Percentiles rank a stretch among this genome's conserved stretches.
These are phyloP conservation scores for Liodrosophila aerea DNA, from an alignment of 2,888 invertebrate genomes.

Conservation along the genomic window DNA sequence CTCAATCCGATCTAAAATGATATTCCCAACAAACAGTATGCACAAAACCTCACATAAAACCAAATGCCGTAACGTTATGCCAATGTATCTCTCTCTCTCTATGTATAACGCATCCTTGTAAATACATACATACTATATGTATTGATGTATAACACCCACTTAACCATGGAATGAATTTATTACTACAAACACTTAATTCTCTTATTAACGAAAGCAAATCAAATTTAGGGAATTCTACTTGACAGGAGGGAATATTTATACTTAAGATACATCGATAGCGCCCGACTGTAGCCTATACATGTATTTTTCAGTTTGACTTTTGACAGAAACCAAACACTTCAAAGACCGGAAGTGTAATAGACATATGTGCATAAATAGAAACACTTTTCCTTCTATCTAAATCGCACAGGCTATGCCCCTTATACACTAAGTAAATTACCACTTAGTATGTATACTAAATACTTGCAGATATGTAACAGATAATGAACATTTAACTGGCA, in stretches of 20 bases:
- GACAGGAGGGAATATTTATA: not conserved
- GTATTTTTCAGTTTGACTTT: too few relatives aligned
- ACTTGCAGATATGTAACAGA: too few relatives aligned
- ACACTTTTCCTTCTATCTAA: too few relatives aligned
- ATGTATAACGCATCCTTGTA: slow-evolving; percentile 30
- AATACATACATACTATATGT: slow-evolving; percentile 11
- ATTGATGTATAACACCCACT: not conserved
- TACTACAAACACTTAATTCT: not conserved
- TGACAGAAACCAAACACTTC: too few relatives aligned
- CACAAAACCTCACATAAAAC: slow-evolving; percentile 38
- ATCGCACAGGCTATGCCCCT: too few relatives aligned
- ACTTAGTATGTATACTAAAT: too few relatives aligned
- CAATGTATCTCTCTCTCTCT: slow-evolving; percentile 37
- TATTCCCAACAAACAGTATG: slow-evolving; percentile 37
- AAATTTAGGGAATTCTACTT: slow-evolving; percentile 1
- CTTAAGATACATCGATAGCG: too few relatives aligned
- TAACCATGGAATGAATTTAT: slow-evolving; percentile 7
- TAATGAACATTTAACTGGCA: slow-evolving; percentile 53
- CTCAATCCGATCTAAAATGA: slow-evolving; percentile 23
- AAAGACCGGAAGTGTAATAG: too few relatives aligned
- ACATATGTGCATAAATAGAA: too few relatives aligned
- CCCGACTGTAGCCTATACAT: too few relatives aligned
- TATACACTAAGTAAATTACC: too few relatives aligned
- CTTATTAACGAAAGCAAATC: slow-evolving; percentile 8
- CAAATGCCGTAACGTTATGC: slow-evolving; percentile 13